Evolutionary conservation across 1,140 invertebrate species (phyloP), one percentile per base, ranked within the genome.

Genomic region (Phymorhynchus buccinoides): DNA sequence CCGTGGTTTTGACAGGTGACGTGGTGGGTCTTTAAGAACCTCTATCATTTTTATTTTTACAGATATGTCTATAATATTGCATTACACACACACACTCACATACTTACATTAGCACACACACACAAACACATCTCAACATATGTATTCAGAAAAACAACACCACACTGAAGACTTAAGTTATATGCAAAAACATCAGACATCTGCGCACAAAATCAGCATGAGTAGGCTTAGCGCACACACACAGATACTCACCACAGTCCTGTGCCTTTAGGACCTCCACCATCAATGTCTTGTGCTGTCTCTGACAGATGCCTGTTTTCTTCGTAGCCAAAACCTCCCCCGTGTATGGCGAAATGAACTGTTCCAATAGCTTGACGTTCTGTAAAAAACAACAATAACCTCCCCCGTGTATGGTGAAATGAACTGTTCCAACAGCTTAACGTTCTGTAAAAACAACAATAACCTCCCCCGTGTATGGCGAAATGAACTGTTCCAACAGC

Each of bases 401-500:
- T 96, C 94, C 73, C 97, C 97, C 86, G 96, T 97, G 89, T 96
- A 94, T 44, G 96, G 95, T 14, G 96, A 97, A 88, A 99, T 96
- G 92, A 99, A 99, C 93, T 99, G 98, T 86, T 97, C 95, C 42
- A 95, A 75, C 12, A 99, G 93, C 89, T 96, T 93, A 80, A 95
- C 94, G 84, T 98, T 95, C 90, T 96, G 95, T 83, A n/a, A 95
- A 87, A 3, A 95, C n/a, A n/a, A n/a, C n/a, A n/a, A n/a, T n/a
- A n/a, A n/a, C 94, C 90, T 96, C 94, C 73, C 97, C 97, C 86
- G 96, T 97, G 89, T 96, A 94, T 44, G 96, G 95, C 14, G 96
- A 97, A 88, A 99, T 96, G 92, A 99, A 99, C 93, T 99, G 98
- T 86, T 97, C 95, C 18, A 99, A 90, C 22, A 99, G 93, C 80